Base-by-base conservation (phyloP, 2,797 vertebrate genomes). In the Coracias cyanogaster region DNA sequence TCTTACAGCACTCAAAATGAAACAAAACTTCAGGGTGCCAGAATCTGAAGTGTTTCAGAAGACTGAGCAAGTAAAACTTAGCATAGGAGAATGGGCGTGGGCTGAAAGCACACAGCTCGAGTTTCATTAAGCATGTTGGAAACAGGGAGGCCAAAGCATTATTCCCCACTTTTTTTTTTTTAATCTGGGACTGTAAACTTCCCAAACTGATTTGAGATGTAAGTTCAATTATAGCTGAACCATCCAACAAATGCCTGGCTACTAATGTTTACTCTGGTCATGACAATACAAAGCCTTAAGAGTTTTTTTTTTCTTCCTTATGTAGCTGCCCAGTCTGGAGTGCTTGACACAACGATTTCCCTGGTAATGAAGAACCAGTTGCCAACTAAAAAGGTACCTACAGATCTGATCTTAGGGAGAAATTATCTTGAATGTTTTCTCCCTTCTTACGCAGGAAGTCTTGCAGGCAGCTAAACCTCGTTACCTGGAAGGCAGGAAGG, bases 321-420 rank as follows among this genome's bases (percentile, higher is more conserved):
- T 91, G 28, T 84, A 99, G 99, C 99, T 97, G 99, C 99, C 77
- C 99, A 99, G 93, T 98, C 99, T 91, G 98, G 98, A 60, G 90
- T 99, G 61, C 98, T 99, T 52, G 98, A 99, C 93, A 98, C 97
- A 97, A 99, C 99, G 19, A 98, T 99, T 96, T 98, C 98, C 90
- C 97, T 97, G 97, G 88, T 99, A 52, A 98, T 99, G 98, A 99
- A 99, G 97, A 99, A 99, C 10, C 91, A 98, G 90, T 96, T 96
- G 57, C 99, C 99, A 82, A 97, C 97, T 86, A 98, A 98, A 71
- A 99, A 98, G 98, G 99, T 99, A 98, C 81, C 60, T 80, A 60
- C 51, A 52, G 13, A 29, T 90, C 57, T 92, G 54, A 19, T 31
- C 14, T 52, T 37, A n/a, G 28, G 31, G 55, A n/a, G 31, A 57